Evolutionary conservation across 2,113 vertebrate genomes (phyloP).

Genomic region (Motacilla alba): DNA sequence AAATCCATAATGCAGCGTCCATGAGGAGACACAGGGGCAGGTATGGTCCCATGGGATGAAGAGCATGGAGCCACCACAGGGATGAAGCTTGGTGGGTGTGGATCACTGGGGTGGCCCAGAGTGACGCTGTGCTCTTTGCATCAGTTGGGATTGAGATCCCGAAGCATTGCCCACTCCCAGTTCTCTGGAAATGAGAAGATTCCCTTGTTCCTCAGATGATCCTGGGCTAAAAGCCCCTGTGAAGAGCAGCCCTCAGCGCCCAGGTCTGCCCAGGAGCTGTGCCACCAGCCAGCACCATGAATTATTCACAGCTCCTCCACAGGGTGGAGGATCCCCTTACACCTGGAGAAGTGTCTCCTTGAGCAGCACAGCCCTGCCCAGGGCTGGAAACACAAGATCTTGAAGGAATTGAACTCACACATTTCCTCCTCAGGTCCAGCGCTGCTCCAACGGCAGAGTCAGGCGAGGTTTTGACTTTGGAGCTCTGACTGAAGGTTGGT

Average conservation of each 20-base stretch:
- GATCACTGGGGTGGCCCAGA: accelerated
- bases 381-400: neutral
- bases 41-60: neutral
- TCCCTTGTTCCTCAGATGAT: neutral
- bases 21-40: neutral
- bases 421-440: neutral
- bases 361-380: neutral
- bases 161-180: neutral
- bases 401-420: neutral
- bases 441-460: accelerated
- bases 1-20: accelerated
- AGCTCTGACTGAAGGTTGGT: neutral
- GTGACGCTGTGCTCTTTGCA: accelerated
- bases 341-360: conserved; percentile 2
- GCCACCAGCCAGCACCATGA: neutral
- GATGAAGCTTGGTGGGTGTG: neutral
- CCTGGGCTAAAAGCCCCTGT: neutral
- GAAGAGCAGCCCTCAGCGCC: accelerated
- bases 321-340: neutral
- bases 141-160: neutral
- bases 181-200: neutral
- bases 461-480: neutral
- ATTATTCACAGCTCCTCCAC: neutral
- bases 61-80: accelerated
- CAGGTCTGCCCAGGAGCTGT: neutral